A percentile compares a stretch with the other conserved stretches of the same genome.
Evolutionary conservation across 92 coral and sea anemone genomes (phyloP).

Genomic region (Meandrina meandrites): DNA sequence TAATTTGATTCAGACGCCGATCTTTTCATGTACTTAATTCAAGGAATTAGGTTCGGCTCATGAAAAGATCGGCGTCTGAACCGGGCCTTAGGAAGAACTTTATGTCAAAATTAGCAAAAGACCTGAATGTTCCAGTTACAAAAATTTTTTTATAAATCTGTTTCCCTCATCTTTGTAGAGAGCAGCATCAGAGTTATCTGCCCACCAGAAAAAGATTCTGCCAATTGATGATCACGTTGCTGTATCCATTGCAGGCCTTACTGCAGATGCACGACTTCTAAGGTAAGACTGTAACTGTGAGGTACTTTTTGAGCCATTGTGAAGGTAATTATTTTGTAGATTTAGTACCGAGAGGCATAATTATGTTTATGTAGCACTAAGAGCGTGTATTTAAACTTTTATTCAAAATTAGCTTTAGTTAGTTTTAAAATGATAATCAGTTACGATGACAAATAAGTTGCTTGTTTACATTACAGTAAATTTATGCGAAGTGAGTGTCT

Average conservation of each 20-base stretch:
- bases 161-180: conserved; percentile 55
- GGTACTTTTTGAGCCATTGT: too few relatives aligned
- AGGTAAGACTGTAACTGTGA: conserved; percentile 56
- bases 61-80: too few relatives aligned
- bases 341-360: too few relatives aligned
- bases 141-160: not conserved
- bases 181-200: conserved; percentile 98
- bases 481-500: conserved; percentile 96
- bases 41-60: too few relatives aligned
- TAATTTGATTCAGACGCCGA: too few relatives aligned
- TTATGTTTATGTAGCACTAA: too few relatives aligned
- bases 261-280: conserved; percentile 95
- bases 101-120: not conserved
- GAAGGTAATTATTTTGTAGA: too few relatives aligned
- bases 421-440: too few relatives aligned
- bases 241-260: conserved; percentile 95
- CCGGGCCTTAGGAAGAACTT: not conserved
- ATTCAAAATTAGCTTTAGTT: too few relatives aligned
- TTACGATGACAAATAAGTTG: not conserved
- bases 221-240: conserved; percentile 95
- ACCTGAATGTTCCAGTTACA: too few relatives aligned
- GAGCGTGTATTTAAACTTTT: too few relatives aligned
- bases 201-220: conserved; percentile 95
- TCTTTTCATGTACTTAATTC: too few relatives aligned
- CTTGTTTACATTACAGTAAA: conserved; percentile 62